A percentile compares a stretch with the other conserved stretches of the same genome.
phyloP scores from a whole-genome alignment of 2,888 invertebrate species.

The Tipula lateralis region DNA sequence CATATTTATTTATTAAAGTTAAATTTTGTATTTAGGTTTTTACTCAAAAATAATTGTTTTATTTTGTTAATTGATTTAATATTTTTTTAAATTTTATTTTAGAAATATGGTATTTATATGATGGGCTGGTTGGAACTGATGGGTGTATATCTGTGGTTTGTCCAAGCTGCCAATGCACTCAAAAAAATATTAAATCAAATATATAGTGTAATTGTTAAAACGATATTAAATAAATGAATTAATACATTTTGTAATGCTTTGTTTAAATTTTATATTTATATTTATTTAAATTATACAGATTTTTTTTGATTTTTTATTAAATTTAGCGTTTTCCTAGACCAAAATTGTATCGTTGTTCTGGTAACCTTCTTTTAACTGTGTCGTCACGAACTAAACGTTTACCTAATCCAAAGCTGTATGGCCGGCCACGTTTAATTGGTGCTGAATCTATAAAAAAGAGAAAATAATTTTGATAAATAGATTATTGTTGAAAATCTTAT shows the following conservation, averaged over 20 bases:
- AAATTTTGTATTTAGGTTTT: background rate
- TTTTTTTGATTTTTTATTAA: background rate
- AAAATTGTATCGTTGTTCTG: slow-evolving; percentile 51
- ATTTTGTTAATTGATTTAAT: background rate
- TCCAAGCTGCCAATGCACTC: background rate
- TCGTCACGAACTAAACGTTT: slow-evolving; percentile 50
- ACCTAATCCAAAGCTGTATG: slow-evolving; percentile 64
- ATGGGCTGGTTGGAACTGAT: background rate
- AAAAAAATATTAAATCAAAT: slow-evolving; percentile 12
- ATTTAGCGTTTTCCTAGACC: slow-evolving; percentile 53
- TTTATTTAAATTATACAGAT: slow-evolving; percentile 20
- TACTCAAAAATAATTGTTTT: slow-evolving; percentile 12
- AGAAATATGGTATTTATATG: background rate
- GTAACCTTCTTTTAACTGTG: slow-evolving; percentile 38
- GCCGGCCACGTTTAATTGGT: slow-evolving; percentile 54
- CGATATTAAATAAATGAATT: slow-evolving; percentile 13
- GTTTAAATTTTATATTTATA: background rate
- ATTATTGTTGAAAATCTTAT: too few species aligned
- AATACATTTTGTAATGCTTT: background rate
- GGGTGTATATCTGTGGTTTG: background rate
- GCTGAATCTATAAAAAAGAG: background rate
- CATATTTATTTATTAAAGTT: background rate
- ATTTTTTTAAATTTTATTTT: background rate
- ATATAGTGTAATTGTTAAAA: background rate
- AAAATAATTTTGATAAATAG: background rate